Percentiles rank a stretch among this genome's conserved stretches.
These are phyloP conservation scores for Plectropomus leopardus DNA, from an alignment of 2,113 vertebrate species.

Conservation along the genomic window DNA sequence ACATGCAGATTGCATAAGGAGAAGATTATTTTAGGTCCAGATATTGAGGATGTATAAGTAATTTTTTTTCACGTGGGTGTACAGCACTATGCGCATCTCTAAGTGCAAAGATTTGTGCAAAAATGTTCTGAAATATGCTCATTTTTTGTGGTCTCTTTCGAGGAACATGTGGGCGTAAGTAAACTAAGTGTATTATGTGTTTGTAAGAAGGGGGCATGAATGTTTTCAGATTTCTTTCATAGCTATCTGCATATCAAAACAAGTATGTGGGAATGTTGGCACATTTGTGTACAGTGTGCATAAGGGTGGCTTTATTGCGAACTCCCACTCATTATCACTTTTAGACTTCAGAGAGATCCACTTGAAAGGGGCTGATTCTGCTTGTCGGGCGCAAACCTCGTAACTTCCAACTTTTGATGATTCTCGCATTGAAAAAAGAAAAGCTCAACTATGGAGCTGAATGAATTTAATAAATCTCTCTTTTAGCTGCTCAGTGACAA, in stretches of 20 bases:
- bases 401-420: constrained; percentile 48
- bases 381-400: constrained; percentile 22
- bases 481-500: constrained; percentile 33
- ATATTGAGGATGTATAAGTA: constrained; percentile 80
- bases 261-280: constrained; percentile 79
- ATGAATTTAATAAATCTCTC: constrained; percentile 26
- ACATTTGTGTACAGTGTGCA: constrained; percentile 64
- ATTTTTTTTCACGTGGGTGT: constrained; percentile 69
- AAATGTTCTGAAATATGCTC: constrained; percentile 65
- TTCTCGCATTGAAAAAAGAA: constrained; percentile 25
- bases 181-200: constrained; percentile 74
- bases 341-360: constrained; percentile 69
- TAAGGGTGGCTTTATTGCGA: constrained; percentile 69
- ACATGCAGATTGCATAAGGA: constrained; percentile 83
- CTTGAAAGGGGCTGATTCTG: constrained; percentile 52
- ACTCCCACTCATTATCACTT: constrained; percentile 80
- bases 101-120: constrained; percentile 52
- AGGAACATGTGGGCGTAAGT: constrained; percentile 72
- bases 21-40: constrained; percentile 80
- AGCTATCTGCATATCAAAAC: constrained; percentile 79
- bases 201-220: constrained; percentile 71
- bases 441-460: constrained; percentile 15
- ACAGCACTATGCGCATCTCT: constrained; percentile 40
- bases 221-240: constrained; percentile 78
- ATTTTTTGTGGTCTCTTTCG: constrained; percentile 62